Percentiles rank a stretch among this genome's conserved stretches.
Evolutionary conservation across 35 echinoderm and acorn worm species (phyloP).

Genomic region (Apostichopus parvimensis): DNA sequence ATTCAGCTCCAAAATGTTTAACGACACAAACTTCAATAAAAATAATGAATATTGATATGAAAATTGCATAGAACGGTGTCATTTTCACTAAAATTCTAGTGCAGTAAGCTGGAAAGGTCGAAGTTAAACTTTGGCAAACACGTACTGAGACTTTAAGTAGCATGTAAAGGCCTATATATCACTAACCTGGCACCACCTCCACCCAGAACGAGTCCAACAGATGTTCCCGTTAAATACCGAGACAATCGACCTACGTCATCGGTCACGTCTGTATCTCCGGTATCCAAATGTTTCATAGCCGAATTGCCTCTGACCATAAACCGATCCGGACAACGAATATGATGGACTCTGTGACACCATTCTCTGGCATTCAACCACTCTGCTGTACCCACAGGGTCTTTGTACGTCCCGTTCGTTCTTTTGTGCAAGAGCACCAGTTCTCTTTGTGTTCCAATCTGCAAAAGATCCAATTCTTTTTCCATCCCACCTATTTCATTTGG

Average conservation of each 20-base stretch:
- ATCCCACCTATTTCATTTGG: slow-evolving; percentile 72
- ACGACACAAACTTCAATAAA: no score
- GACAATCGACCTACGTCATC: slow-evolving; percentile 83
- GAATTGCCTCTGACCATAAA: slow-evolving; percentile 59
- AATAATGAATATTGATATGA: no score
- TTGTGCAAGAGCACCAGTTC: slow-evolving; percentile 87
- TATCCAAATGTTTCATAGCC: background rate
- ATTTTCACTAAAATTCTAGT: no score
- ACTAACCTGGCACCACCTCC: slow-evolving; percentile 90
- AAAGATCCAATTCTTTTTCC: slow-evolving; percentile 78
- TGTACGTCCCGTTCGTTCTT: slow-evolving; percentile 65
- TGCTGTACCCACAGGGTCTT: slow-evolving; percentile 70
- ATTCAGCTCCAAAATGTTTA: no score
- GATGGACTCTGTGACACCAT: slow-evolving; percentile 88
- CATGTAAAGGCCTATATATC: background rate
- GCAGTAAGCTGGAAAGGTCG: no score
- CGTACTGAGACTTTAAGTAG: no score
- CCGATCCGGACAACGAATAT: slow-evolving; percentile 80
- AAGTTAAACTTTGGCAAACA: no score
- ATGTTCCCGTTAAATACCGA: slow-evolving; percentile 89
- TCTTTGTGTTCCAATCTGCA: slow-evolving; percentile 76
- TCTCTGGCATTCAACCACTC: slow-evolving; percentile 91
- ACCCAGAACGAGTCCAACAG: slow-evolving; percentile 77
- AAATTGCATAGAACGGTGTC: no score
- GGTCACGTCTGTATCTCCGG: slow-evolving; percentile 53